Conservation (phyloP, 2,113 vertebrate genomes). For the Lasiurus borealis region DNA sequence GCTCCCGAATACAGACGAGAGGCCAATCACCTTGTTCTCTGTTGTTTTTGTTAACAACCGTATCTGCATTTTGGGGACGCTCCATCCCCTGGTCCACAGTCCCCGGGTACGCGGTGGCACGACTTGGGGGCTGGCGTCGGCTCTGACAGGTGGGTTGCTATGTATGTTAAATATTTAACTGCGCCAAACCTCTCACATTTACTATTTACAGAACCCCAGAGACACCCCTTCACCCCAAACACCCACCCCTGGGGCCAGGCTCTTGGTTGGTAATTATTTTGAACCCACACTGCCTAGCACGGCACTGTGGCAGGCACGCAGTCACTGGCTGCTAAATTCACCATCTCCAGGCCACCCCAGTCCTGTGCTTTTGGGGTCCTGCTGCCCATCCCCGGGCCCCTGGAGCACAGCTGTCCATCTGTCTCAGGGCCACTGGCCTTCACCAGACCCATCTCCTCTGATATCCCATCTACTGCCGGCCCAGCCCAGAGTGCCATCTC, state of each 20-base stretch:
- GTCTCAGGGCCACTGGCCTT: background rate
- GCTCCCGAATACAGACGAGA: background rate
- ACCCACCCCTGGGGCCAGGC: too few relatives aligned
- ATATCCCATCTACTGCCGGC: background rate
- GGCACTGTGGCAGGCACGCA: rapidly evolving
- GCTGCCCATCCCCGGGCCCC: background rate
- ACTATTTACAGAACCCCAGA: background rate
- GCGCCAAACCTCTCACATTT: too few relatives aligned
- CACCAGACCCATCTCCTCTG: background rate
- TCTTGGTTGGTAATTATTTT: too few relatives aligned
- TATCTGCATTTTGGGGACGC: background rate
- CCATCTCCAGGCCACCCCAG: rapidly evolving
- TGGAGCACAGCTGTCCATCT: background rate
- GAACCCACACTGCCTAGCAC: rapidly evolving
- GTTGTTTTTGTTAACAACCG: background rate
- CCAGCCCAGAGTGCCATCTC: background rate
- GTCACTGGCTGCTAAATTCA: background rate
- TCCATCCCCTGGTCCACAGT: rapidly evolving
- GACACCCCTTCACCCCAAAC: background rate
- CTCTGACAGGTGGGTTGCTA: background rate
- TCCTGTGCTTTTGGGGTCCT: background rate
- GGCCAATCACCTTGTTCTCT: background rate
- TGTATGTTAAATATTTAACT: background rate
- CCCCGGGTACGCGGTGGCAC: rapidly evolving
- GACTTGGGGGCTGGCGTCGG: background rate